These are phyloP conservation scores for Catocala fraxini DNA, from an alignment of 2,888 invertebrate species.

Conservation along the genomic window DNA sequence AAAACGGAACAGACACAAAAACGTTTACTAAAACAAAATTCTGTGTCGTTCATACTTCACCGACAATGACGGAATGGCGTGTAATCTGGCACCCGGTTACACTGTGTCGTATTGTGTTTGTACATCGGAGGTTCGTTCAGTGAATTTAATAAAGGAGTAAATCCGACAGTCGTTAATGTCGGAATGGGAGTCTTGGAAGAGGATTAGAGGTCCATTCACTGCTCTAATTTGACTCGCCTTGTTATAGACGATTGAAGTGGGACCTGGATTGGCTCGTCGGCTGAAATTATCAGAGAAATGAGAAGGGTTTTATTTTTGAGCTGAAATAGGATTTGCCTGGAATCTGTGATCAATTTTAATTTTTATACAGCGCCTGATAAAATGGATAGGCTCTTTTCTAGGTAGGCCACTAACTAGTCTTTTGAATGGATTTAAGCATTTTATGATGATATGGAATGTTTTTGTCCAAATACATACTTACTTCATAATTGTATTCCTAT, in stretches of 20 bases:
- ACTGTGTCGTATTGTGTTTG: conserved; percentile 45
- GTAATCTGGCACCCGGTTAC: conserved; percentile 39
- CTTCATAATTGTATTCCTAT: too few species aligned
- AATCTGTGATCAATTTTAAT: not conserved
- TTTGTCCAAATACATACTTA: too few species aligned
- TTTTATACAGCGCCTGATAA: too few species aligned
- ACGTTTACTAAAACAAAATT: conserved; percentile 36
- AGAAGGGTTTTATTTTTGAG: conserved; percentile 9
- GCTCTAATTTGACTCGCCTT: conserved; percentile 61
- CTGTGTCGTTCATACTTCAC: conserved; percentile 22
- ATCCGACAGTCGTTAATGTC: conserved; percentile 59
- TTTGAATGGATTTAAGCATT: too few species aligned
- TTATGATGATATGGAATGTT: too few species aligned
- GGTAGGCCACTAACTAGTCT: too few species aligned
- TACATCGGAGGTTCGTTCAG: conserved; percentile 38
- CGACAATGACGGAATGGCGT: conserved; percentile 31
- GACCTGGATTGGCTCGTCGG: conserved; percentile 36
- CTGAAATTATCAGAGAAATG: conserved; percentile 22
- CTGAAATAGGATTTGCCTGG: conserved; percentile 9
- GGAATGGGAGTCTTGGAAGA: conserved; percentile 58
- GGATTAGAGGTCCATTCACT: conserved; percentile 63
- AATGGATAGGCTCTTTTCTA: too few species aligned
- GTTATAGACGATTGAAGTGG: conserved; percentile 52
- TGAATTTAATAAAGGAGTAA: conserved; percentile 62
- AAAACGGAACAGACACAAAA: conserved; percentile 31